A percentile compares a stretch with the other conserved stretches of the same genome.
Conservation (phyloP, 2,797 vertebrate genomes). For the Euphonia xanthogaster region DNA sequence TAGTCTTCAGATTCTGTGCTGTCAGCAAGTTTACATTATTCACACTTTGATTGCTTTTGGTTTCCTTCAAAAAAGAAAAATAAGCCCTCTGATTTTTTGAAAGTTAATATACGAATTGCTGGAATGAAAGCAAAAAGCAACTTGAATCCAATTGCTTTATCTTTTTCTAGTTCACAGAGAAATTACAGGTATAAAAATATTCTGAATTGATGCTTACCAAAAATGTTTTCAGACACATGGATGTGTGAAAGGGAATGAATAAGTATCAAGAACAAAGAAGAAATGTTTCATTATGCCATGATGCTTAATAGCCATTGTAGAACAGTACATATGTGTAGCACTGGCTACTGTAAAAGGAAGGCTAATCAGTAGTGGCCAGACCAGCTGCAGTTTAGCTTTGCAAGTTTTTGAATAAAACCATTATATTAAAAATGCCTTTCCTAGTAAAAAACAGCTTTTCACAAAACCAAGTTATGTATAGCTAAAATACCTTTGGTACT, state of each 20-base stretch:
- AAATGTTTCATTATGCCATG: neutral
- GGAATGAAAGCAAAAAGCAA: neutral
- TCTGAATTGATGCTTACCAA: neutral
- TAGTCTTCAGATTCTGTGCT: neutral
- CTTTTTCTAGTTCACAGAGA: neutral
- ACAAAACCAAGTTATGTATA: neutral
- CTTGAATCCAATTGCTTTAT: neutral
- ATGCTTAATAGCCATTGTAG: neutral
- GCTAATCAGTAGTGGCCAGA: neutral
- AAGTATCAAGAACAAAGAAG: neutral
- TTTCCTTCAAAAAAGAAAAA: neutral
- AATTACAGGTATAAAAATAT: neutral
- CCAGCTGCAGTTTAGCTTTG: neutral
- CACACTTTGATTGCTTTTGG: conserved; percentile 1
- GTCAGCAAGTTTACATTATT: neutral
- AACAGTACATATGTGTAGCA: neutral
- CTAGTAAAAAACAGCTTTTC: neutral
- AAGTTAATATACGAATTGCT: neutral
- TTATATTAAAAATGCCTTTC: neutral
- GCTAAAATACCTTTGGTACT: neutral
- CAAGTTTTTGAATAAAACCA: neutral
- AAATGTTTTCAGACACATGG: neutral
- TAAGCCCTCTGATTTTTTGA: neutral
- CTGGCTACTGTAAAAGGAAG: neutral
- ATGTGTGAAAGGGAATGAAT: neutral